Percentiles rank a stretch among this genome's conserved stretches.
These are phyloP conservation scores for Mycetomoellerius zeteki DNA, from an alignment of 1,140 invertebrate genomes.

Conservation along the genomic window DNA sequence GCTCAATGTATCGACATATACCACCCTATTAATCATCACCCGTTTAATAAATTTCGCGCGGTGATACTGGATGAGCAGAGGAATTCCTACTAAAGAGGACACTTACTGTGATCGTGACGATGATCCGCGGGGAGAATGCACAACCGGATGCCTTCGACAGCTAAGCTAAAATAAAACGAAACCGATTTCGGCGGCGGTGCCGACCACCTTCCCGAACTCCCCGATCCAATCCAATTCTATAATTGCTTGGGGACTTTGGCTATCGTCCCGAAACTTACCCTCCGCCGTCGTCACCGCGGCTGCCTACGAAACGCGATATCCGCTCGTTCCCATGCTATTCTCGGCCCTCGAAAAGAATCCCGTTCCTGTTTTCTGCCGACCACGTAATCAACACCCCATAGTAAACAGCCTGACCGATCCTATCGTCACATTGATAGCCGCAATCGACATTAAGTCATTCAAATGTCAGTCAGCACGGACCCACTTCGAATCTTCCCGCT, in stretches of 20 bases:
- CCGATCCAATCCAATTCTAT: conserved; percentile 86
- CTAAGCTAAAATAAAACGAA: conserved; percentile 86
- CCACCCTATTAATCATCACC: neutral
- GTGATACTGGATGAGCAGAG: neutral
- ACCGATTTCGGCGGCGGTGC: conserved; percentile 71
- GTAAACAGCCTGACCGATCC: conserved; percentile 75
- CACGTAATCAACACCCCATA: conserved; percentile 76
- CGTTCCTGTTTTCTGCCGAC: conserved; percentile 78
- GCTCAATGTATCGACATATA: neutral
- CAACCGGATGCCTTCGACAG: conserved; percentile 85
- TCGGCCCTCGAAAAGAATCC: conserved; percentile 79
- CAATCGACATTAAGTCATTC: neutral
- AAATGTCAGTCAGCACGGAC: neutral
- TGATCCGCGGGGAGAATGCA: conserved; percentile 81
- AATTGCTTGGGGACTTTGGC: conserved; percentile 86
- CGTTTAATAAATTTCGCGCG: conserved; percentile 36
- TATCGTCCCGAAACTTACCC: conserved; percentile 82
- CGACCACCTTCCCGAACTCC: conserved; percentile 79
- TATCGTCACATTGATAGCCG: too few species aligned
- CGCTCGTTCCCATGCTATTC: conserved; percentile 84
- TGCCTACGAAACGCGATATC: conserved; percentile 86
- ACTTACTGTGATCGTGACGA: conserved; percentile 81
- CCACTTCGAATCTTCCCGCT: conserved; percentile 63
- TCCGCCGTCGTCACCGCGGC: conserved; percentile 76
- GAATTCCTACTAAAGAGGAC: conserved; percentile 66